A percentile compares a stretch with the other conserved stretches of the same genome.
Evolutionary conservation across 2,113 vertebrate species (phyloP).

Genomic region (Mus pahari): DNA sequence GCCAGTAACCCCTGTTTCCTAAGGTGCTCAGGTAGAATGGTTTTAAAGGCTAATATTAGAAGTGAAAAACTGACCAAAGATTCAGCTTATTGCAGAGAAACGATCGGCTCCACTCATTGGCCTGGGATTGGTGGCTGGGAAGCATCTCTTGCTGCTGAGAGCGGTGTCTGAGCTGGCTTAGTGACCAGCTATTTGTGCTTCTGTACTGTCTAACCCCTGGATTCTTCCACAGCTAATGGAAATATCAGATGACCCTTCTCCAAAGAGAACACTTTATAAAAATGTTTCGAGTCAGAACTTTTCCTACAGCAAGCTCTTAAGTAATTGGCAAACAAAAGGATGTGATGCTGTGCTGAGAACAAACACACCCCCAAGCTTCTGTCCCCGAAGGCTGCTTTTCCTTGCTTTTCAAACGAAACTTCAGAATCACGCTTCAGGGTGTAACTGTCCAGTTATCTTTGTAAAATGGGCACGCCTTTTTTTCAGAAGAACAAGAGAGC

Average conservation of each 20-base stretch:
- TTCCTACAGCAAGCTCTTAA: slow-evolving; percentile 58
- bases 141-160: background rate
- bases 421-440: background rate
- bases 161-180: background rate
- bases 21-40: background rate
- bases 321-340: slow-evolving; percentile 55
- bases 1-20: too few species aligned
- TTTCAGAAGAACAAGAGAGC: background rate
- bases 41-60: slow-evolving; percentile 3
- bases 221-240: slow-evolving; percentile 50
- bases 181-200: slow-evolving; percentile 52
- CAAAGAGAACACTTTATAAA: slow-evolving; percentile 60
- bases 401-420: background rate
- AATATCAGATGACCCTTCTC: background rate
- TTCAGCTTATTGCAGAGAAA: background rate
- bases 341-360: background rate
- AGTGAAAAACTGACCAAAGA: background rate
- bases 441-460: background rate
- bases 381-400: slow-evolving; percentile 19
- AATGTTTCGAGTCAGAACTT: slow-evolving; percentile 69
- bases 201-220: background rate
- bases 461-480: background rate
- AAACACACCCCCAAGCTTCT: background rate
- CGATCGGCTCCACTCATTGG: background rate
- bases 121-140: background rate